Evolutionary conservation across 2,888 invertebrate species (phyloP), one percentile per base, ranked within the genome.

Genomic region (Coenonympha arcania): DNA sequence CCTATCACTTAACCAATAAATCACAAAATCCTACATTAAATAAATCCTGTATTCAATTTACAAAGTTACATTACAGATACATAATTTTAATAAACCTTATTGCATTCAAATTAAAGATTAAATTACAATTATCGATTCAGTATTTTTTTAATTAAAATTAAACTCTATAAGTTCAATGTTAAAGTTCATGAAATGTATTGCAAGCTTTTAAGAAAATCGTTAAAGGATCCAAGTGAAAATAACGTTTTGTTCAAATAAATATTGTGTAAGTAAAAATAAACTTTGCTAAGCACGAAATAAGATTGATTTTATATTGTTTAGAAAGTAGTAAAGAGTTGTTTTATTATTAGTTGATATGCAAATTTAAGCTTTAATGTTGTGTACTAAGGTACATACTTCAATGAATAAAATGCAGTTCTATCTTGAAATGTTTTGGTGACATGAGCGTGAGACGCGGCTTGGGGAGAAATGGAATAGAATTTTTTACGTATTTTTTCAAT

Each of bases 341-440:
- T 37, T 39, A 51, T 59, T 50, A 49, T 58, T 55, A 13, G 44
- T 22, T 47, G 49, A 22, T 65, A 71, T 70, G 65, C 64, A 63
- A 77, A 73, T 73, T 58, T 59, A 39, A 33, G 47, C 52, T 62
- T 50, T 73, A 72, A 58, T 44, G 18, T 39, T 48, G 44, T 9
- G 11, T 0, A 1, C 16, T 65, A 66, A 40, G 52, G 69, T 64
- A 24, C 50, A 50, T 55, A 57, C 62, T 69, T 52, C 42, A 47
- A 37, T 59, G 56, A 53, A 64, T 66, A 65, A 28, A 28, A 26
- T 69, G 65, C 61, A 64, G 52, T 73, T 70, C 71, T 66, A 67
- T 77, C 76, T 77, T 79, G 78, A 83, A 83, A 84, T 84, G 84
- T 84, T 83, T 84, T 84, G 84, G 84, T 86, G 85, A 86, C 86